Base-by-base conservation (phyloP, 2,113 vertebrate genomes). In the Myrmecophaga tridactyla region DNA sequence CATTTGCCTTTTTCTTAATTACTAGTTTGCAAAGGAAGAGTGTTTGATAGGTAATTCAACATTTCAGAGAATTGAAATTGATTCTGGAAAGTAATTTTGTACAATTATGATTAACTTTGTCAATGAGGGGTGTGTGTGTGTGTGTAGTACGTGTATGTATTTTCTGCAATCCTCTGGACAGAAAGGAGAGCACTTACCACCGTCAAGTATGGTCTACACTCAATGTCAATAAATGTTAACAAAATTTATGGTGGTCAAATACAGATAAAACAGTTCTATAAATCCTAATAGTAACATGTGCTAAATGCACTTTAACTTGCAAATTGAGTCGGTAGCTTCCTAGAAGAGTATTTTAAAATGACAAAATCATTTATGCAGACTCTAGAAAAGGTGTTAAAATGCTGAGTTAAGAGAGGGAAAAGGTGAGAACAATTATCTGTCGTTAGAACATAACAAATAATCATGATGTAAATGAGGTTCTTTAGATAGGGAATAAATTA, bases 371-470 rank as follows among this genome's bases (percentile, higher is more conserved):
- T n/a, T 86, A 27, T 75, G n/a, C 36, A 92, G 27, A 94, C 46
- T 75, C 15, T 53, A 86, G 41, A 67, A 96, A 94, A 86, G 9
- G 41, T 82, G 41, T 78, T 94, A 89, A 75, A 96, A 89, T 89
- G 27, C 82, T 73, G 41, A 90, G 25, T 91, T 75, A 69, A 85
- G 20, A 48, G 34, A 70, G 14, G 17, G 27, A 83, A 86, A 80
- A 87, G 46, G 72, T 88, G 84, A 90, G 80, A 90, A 92, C 58
- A 67, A 96, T 82, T 81, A 89, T 89, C 77, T 92, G 29, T 93
- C 58, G 87, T 95, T 78, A 88, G 67, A 96, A 17, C 23, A 69
- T 85, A 97, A 94, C 65, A 97, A 94, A 89, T 78, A 93, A 93
- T 76, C 80, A 81, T 69, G 76, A 85, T 90, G n/a, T 75, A 93